These are phyloP conservation scores for Lypha dubia DNA, from an alignment of 2,888 invertebrate species.

Conservation along the genomic window DNA sequence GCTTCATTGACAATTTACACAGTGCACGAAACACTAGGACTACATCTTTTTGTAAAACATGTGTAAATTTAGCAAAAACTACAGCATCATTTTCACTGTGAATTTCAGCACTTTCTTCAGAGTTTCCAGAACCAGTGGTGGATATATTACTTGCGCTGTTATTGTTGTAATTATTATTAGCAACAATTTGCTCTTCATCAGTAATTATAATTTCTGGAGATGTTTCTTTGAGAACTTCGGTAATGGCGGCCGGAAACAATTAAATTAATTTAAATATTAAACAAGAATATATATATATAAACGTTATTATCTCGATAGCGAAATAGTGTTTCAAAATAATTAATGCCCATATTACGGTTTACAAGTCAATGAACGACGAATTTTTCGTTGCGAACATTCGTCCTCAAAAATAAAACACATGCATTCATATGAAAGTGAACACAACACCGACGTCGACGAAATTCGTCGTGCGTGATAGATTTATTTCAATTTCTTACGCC, in stretches of 20 bases:
- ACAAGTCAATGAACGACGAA: too few species aligned
- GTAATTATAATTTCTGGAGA: conserved; percentile 53
- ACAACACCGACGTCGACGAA: too few species aligned
- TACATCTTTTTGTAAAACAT: conserved; percentile 98
- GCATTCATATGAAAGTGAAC: too few species aligned
- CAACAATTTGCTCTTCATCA: conserved; percentile 71
- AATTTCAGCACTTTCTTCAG: conserved; percentile 88
- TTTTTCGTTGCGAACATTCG: too few species aligned
- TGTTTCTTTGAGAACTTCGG: conserved; percentile 76
- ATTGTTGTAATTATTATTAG: conserved; percentile 43
- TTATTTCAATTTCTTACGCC: too few species aligned
- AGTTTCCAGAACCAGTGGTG: conserved; percentile 79
- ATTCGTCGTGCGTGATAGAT: too few species aligned
- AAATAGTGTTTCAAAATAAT: too few species aligned
- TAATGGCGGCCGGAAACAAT: conserved; percentile 76
- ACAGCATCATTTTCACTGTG: conserved; percentile 91
- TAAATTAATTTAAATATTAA: neutral
- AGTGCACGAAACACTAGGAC: conserved; percentile 98
- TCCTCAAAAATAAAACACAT: too few species aligned
- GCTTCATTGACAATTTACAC: conserved; percentile 99
- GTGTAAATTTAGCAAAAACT: conserved; percentile 95
- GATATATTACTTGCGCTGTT: conserved; percentile 58
- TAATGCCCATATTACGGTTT: too few species aligned
- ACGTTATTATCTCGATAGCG: too few species aligned
- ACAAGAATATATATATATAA: too few species aligned